Conservation (phyloP, 2,888 invertebrate genomes). For the Acleris holmiana region DNA sequence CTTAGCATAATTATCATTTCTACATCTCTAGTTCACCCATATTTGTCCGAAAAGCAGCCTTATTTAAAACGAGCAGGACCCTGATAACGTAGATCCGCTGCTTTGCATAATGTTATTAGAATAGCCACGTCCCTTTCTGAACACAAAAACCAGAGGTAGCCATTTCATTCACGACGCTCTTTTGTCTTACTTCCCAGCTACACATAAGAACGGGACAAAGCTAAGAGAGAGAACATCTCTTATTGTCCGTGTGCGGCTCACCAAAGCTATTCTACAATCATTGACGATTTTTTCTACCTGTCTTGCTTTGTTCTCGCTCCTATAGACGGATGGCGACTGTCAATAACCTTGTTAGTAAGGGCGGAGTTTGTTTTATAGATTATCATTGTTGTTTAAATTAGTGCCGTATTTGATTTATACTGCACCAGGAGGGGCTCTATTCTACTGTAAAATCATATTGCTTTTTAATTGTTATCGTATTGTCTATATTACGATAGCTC, state of each 20-base stretch:
- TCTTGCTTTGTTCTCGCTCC: neutral
- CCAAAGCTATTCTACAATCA: neutral
- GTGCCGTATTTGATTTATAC: no score
- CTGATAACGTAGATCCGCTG: conserved; percentile 1
- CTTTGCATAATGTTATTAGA: conserved; percentile 34
- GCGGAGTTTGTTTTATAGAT: no score
- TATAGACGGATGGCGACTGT: no score
- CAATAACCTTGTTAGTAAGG: no score
- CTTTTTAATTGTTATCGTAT: no score
- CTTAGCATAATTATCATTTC: neutral
- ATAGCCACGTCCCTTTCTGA: conserved; percentile 5
- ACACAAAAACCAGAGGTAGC: conserved; percentile 9
- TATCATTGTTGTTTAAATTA: no score
- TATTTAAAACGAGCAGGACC: conserved; percentile 9
- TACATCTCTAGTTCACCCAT: conserved; percentile 7
- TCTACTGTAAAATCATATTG: no score
- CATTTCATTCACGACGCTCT: conserved; percentile 4
- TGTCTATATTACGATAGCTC: no score
- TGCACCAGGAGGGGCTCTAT: no score
- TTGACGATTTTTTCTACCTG: neutral
- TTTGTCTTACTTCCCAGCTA: neutral
- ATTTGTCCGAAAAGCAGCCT: conserved; percentile 4
- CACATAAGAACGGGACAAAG: neutral
- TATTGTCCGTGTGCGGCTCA: conserved; percentile 1
- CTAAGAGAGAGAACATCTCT: neutral